These are phyloP conservation scores for Acronicta psi DNA, from an alignment of 2,888 invertebrate species.

Conservation along the genomic window DNA sequence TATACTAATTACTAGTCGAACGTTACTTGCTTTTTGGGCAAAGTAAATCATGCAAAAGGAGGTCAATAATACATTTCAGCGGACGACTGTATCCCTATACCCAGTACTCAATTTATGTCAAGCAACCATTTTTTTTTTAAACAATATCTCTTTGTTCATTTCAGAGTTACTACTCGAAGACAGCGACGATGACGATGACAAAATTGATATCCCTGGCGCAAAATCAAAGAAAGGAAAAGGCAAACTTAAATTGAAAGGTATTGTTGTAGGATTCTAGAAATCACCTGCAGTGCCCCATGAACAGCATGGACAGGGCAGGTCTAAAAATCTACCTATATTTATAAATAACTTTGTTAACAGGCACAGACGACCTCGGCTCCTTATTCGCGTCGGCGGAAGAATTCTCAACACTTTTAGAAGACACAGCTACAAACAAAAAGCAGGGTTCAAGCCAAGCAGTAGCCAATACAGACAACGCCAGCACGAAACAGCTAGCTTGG, in stretches of 20 bases:
- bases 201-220: constrained; percentile 77
- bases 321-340: constrained; percentile 36
- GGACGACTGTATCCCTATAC: too few species aligned
- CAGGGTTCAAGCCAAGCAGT: constrained; percentile 91
- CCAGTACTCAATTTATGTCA: too few species aligned
- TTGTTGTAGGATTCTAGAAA: not conserved
- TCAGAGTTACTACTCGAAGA: constrained; percentile 79
- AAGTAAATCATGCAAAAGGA: too few species aligned
- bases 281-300: too few species aligned
- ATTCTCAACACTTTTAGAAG: constrained; percentile 96
- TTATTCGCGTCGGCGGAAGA: constrained; percentile 96
- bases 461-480: constrained; percentile 93
- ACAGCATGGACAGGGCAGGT: not conserved
- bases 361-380: constrained; percentile 88
- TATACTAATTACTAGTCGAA: too few species aligned
- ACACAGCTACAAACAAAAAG: constrained; percentile 91
- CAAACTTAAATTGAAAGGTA: constrained; percentile 80
- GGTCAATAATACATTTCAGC: too few species aligned
- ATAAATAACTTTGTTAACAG: constrained; percentile 65
- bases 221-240: constrained; percentile 70
- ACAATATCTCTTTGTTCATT: constrained; percentile 26
- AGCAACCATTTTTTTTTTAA: too few species aligned
- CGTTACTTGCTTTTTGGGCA: too few species aligned
- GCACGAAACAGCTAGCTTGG: constrained; percentile 94
- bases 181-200: constrained; percentile 81